Evolutionary conservation across 2,113 vertebrate species (phyloP).

Genomic region (Steatornis caripensis): DNA sequence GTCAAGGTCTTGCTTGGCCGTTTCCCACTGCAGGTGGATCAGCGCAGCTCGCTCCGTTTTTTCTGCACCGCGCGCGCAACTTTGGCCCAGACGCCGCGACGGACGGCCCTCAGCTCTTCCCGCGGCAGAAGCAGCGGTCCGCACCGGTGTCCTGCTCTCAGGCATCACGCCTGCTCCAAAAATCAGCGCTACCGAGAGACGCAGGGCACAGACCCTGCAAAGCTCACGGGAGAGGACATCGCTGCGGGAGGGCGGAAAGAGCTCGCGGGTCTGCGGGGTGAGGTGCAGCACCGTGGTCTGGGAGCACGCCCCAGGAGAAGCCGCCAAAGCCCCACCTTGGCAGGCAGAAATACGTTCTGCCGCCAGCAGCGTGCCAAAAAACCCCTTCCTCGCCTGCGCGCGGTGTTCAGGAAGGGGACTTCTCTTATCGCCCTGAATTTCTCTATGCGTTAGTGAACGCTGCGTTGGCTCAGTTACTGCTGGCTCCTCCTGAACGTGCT

Average conservation of each 20-base stretch:
- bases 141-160: fast-evolving
- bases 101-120: not conserved
- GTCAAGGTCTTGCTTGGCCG: not conserved
- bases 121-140: not conserved
- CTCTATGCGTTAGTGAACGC: not conserved
- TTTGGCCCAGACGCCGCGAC: not conserved
- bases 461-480: not conserved
- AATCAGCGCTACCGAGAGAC: not conserved
- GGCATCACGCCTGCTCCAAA: not conserved
- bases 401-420: not conserved
- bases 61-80: no score
- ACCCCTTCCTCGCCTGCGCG: not conserved
- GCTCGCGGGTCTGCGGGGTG: not conserved
- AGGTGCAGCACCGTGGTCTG: not conserved
- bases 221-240: not conserved
- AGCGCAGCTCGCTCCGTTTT: not conserved
- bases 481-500: not conserved
- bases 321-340: not conserved
- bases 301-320: not conserved
- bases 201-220: not conserved
- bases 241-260: not conserved
- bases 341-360: no score
- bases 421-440: not conserved
- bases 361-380: not conserved
- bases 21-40: not conserved